These are phyloP conservation scores for Petaurus breviceps DNA, from an alignment of 2,113 vertebrate species.

Conservation along the genomic window DNA sequence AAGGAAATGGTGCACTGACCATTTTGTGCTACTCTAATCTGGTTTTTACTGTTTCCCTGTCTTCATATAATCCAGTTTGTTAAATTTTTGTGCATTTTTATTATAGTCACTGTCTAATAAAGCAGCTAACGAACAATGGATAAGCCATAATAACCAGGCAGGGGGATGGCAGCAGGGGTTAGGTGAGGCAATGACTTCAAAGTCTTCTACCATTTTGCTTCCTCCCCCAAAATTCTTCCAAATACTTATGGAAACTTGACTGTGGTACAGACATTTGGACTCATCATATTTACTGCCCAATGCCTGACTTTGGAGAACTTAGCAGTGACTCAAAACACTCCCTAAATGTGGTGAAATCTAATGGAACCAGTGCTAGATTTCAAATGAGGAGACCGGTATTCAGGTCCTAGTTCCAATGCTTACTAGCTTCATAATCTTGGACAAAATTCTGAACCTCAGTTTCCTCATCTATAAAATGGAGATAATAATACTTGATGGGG, in stretches of 20 bases:
- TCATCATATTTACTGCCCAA: no score
- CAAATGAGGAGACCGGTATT: no score
- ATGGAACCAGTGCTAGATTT: no score
- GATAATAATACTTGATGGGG: background rate
- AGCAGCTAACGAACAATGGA: background rate
- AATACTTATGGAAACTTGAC: background rate
- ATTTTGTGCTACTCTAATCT: background rate
- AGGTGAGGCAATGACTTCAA: background rate
- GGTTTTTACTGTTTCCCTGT: background rate
- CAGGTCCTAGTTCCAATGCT: background rate
- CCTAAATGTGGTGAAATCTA: no score
- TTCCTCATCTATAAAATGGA: background rate
- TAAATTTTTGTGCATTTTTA: background rate
- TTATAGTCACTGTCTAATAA: background rate
- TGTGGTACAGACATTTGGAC: background rate
- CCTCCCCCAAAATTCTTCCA: background rate
- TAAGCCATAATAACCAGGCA: background rate
- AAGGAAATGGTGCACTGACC: background rate
- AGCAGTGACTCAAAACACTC: no score
- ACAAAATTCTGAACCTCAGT: background rate
- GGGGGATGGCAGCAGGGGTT: background rate
- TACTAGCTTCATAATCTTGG: background rate
- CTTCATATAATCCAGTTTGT: background rate
- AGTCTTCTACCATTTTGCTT: no score
- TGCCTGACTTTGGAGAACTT: no score